phyloP scores from a whole-genome alignment of 2,113 vertebrate species.

The Orycteropus afer region DNA sequence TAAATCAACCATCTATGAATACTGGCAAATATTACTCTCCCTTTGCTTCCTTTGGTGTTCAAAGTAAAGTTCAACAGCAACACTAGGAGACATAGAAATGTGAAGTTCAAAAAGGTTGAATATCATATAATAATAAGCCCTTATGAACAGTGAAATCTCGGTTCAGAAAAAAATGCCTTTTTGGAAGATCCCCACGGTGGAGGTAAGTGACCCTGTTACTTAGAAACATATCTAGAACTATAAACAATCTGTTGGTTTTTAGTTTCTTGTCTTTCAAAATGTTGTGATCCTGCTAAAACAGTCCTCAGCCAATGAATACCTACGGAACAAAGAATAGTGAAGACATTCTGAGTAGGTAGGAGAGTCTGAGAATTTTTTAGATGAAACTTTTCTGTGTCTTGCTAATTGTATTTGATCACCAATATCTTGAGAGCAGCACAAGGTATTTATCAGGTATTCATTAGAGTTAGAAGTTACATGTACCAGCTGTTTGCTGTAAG shows the following conservation, averaged over 20 bases:
- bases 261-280: conserved; percentile 47
- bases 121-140: conserved; percentile 42
- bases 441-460: neutral
- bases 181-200: neutral
- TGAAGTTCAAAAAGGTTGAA: conserved; percentile 54
- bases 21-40: conserved; percentile 15
- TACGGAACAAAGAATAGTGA: neutral
- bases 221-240: conserved; percentile 35
- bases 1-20: conserved; percentile 23
- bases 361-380: neutral
- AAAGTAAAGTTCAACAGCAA: conserved; percentile 64
- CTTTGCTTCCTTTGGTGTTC: conserved; percentile 45
- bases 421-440: neutral
- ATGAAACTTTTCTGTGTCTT: neutral
- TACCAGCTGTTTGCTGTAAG: neutral
- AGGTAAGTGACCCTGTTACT: conserved; percentile 48
- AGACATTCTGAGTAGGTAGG: neutral
- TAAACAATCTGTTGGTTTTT: conserved; percentile 14
- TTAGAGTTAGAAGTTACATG: neutral
- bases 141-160: conserved; percentile 55
- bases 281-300: neutral
- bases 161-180: conserved; percentile 64
- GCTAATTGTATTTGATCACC: neutral
- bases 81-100: conserved; percentile 29
- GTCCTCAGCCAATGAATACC: neutral